These are phyloP conservation scores for Rattus rattus DNA, from an alignment of 2,113 vertebrate genomes.

Conservation along the genomic window DNA sequence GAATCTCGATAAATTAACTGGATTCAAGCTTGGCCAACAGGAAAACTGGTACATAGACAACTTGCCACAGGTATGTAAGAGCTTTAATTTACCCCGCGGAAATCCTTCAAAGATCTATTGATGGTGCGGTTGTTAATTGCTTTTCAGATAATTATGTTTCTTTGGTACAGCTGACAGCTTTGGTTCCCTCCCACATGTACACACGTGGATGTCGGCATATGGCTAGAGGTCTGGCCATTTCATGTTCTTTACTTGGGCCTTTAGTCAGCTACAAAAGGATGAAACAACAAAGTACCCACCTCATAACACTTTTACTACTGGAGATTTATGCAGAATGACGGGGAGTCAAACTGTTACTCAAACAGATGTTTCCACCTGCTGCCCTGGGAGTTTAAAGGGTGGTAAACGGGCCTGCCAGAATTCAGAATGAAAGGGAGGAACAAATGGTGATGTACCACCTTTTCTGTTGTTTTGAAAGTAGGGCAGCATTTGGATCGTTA, in stretches of 20 bases:
- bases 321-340: conserved; percentile 55
- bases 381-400: conserved; percentile 42
- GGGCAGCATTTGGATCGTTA: conserved; percentile 55
- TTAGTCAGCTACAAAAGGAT: neutral
- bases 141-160: conserved; percentile 46
- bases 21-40: conserved; percentile 29
- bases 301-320: conserved; percentile 65
- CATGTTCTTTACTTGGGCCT: conserved; percentile 38
- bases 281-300: neutral
- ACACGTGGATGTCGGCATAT: neutral
- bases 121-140: neutral
- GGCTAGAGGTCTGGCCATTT: conserved; percentile 57
- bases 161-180: conserved; percentile 11
- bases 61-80: conserved; percentile 81
- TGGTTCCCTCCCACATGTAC: neutral
- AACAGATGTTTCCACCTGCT: conserved; percentile 66
- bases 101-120: conserved; percentile 41
- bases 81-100: neutral
- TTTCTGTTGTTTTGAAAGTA: conserved; percentile 13
- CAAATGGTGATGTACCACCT: conserved; percentile 1
- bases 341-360: conserved; percentile 61
- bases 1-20: conserved; percentile 34
- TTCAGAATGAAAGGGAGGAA: conserved; percentile 69
- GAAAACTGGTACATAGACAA: conserved; percentile 39
- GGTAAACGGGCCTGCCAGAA: conserved; percentile 69